Evolutionary conservation across 2,113 vertebrate genomes (phyloP), one percentile per base, ranked within the genome.

Genomic region (Hippolais icterina): DNA sequence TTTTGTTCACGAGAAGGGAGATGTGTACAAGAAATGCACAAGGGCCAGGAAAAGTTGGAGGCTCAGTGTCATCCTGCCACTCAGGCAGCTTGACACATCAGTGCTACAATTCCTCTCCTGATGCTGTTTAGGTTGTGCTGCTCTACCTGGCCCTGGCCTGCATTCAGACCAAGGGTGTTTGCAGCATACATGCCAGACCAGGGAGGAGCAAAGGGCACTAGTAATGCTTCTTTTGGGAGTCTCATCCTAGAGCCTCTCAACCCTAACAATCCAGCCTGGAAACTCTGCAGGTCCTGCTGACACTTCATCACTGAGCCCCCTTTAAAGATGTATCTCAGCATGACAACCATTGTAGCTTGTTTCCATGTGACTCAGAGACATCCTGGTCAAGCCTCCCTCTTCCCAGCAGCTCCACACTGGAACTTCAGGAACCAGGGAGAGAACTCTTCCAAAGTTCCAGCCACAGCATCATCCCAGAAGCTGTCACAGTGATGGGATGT

Each of bases 31-130:
- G 72, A 61, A 57, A 72, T 7, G 15, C 18, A 50, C 17, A 11
- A 66, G 23, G 63, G 29, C 20, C 59, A 69, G 49, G 33, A 52
- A 15, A 60, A 60, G 15, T 1, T 24, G 47, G 49, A 52, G 70
- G 29, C 33, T 4, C 68, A 13, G 0, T 27, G 23, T 12, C 37
- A 20, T 39, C 9, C 11, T 19, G 57, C 5, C 2, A 1, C 25
- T 33, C 10, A 2, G 15, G 44, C 61, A 24, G 15, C 10, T 18
- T 8, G 9, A 15, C 5, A 11, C 1, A 0, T 9, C 13, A 7
- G 10, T 1, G 6, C 46, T 15, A 25, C 13, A 29, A 4, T 75
- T 41, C 27, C 24, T 54, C 16, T 31, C 15, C 50, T 27, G 39
- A 7, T 4, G 1, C 27, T 24, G 3, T 7, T 41, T 18, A 35